These are phyloP conservation scores for Sternarchorhynchus goeldii DNA, from an alignment of 2,797 vertebrate species.

Conservation along the genomic window DNA sequence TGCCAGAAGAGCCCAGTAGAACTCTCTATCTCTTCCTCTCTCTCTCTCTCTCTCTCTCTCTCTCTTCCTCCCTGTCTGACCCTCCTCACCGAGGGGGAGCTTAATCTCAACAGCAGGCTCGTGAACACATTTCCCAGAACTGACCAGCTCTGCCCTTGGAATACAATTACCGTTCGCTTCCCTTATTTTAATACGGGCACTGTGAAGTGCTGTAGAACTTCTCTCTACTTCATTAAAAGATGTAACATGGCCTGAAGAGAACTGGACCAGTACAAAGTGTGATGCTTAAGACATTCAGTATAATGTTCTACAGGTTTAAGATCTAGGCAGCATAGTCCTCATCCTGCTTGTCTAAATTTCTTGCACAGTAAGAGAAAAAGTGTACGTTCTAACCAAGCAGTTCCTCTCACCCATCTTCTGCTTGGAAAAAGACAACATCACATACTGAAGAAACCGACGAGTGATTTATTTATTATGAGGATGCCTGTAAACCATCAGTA, in stretches of 20 bases:
- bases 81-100: not conserved
- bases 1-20: not conserved
- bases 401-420: constrained; percentile 20
- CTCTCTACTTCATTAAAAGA: no score
- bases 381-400: constrained; percentile 7
- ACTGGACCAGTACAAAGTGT: no score
- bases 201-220: not conserved
- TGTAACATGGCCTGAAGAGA: no score
- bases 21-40: no score
- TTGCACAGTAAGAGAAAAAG: constrained; percentile 1
- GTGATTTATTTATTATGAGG: constrained; percentile 55
- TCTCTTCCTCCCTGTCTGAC: not conserved
- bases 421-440: constrained; percentile 38
- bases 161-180: not conserved
- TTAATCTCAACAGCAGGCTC: constrained; percentile 13
- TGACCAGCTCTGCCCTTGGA: constrained; percentile 12
- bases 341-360: not conserved
- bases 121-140: constrained; percentile 36
- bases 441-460: constrained; percentile 46
- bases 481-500: constrained; percentile 48
- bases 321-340: no score
- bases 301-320: no score
- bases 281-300: no score
- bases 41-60: not conserved
- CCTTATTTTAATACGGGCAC: constrained; percentile 11